Evolutionary conservation across 1,140 invertebrate species (phyloP).

Genomic region (Steinernema feltiae): DNA sequence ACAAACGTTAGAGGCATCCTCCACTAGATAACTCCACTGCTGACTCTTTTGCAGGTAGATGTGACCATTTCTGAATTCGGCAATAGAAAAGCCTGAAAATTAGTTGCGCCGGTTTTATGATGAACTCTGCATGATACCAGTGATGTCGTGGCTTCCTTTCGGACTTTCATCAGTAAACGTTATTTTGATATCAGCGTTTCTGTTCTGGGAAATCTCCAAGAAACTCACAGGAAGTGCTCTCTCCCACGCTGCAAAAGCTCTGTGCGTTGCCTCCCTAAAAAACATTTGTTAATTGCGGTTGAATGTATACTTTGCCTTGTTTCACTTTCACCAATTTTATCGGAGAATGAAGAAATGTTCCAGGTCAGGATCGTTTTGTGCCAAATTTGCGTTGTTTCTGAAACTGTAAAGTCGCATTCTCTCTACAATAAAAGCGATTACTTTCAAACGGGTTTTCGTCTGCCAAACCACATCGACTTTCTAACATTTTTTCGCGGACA

Average conservation of each 20-base stretch:
- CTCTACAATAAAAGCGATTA: not conserved
- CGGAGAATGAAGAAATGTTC: conserved; percentile 6
- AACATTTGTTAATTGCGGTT: not conserved
- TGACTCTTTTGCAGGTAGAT: not conserved
- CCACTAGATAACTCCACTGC: not conserved
- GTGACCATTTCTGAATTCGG: not conserved
- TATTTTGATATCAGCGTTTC: not conserved
- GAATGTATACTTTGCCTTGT: not conserved
- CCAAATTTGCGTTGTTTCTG: not conserved
- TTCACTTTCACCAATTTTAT: not conserved
- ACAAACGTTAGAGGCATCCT: not conserved
- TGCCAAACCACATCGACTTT: not conserved
- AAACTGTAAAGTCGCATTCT: not conserved
- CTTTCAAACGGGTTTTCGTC: not conserved
- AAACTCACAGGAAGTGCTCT: not conserved
- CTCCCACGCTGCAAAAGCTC: not conserved
- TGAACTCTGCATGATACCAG: not conserved
- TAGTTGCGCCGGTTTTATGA: too few relatives aligned
- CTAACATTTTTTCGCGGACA: not conserved
- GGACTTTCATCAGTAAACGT: not conserved
- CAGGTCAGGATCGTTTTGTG: not conserved
- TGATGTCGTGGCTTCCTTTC: not conserved
- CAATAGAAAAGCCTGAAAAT: not conserved
- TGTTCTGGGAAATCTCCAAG: not conserved
- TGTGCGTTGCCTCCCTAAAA: not conserved